Conservation (phyloP, 92 coral and sea anemone species). For the Metridium senile region DNA sequence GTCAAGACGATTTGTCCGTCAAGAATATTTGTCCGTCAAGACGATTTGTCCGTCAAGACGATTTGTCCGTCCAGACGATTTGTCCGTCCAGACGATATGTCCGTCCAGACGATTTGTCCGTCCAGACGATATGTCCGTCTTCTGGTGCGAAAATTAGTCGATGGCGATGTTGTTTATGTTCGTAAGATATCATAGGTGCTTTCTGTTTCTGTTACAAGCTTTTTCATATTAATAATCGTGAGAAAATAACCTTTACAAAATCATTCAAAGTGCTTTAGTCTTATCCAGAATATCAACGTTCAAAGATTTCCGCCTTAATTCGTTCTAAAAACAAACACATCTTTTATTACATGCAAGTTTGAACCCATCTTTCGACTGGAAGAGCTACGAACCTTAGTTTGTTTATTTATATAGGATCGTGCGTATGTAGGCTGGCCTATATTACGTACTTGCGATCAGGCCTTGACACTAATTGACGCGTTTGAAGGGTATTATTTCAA, state of each 20-base stretch:
- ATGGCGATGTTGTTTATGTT: background rate
- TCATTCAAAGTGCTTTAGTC: too few relatives aligned
- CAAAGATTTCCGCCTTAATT: background rate
- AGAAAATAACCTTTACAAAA: too few relatives aligned
- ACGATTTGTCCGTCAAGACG: too few relatives aligned
- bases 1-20: too few relatives aligned
- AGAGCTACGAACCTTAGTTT: background rate
- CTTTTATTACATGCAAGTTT: background rate
- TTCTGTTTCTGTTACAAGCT: too few relatives aligned
- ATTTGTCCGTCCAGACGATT: too few relatives aligned
- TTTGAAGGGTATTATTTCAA: conserved; percentile 7
- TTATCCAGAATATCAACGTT: background rate
- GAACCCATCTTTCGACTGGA: background rate
- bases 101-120: too few relatives aligned
- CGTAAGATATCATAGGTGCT: background rate
- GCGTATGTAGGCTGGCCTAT: background rate
- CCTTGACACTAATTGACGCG: conserved; percentile 1
- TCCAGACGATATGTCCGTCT: too few relatives aligned
- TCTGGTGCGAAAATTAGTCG: too few relatives aligned
- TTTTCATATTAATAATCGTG: too few relatives aligned
- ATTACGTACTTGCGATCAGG: background rate
- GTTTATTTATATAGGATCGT: conserved; percentile 21
- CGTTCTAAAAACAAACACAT: background rate
- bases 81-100: too few relatives aligned
- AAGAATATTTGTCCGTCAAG: too few relatives aligned